phyloP scores from a whole-genome alignment of 2,797 vertebrate genomes.

The Lagothrix lagotricha region DNA sequence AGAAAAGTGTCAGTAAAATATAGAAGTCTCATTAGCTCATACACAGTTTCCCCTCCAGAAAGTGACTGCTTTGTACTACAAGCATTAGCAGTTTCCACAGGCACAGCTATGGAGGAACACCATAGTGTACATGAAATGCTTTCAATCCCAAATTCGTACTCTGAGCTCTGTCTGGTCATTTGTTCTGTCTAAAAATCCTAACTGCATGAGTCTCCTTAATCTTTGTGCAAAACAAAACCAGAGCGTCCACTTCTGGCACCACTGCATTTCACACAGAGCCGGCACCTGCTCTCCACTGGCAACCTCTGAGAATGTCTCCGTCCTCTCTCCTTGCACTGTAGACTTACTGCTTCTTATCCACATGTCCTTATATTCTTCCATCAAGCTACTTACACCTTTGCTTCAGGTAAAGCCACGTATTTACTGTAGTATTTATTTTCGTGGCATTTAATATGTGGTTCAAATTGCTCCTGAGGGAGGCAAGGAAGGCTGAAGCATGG shows the following conservation, averaged over 20 bases:
- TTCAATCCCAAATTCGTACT: too few relatives aligned
- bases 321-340: background rate
- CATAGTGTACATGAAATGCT: background rate
- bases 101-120: background rate
- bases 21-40: background rate
- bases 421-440: background rate
- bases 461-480: background rate
- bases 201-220: background rate
- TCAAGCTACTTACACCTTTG: background rate
- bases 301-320: accelerated
- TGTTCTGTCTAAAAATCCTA: background rate
- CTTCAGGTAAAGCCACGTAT: background rate
- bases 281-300: background rate
- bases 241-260: background rate
- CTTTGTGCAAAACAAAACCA: background rate
- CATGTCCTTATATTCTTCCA: accelerated
- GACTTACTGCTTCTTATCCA: too few relatives aligned
- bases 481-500: background rate
- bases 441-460: background rate
- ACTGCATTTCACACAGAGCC: background rate
- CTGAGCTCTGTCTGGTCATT: background rate
- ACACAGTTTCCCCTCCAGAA: background rate
- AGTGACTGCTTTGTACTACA: background rate
- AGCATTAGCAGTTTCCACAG: background rate
- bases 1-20: background rate